A percentile compares a stretch with the other conserved stretches of the same genome.
Conservation (phyloP, 1,140 invertebrate genomes). For the Melipona quadrifasciata region DNA sequence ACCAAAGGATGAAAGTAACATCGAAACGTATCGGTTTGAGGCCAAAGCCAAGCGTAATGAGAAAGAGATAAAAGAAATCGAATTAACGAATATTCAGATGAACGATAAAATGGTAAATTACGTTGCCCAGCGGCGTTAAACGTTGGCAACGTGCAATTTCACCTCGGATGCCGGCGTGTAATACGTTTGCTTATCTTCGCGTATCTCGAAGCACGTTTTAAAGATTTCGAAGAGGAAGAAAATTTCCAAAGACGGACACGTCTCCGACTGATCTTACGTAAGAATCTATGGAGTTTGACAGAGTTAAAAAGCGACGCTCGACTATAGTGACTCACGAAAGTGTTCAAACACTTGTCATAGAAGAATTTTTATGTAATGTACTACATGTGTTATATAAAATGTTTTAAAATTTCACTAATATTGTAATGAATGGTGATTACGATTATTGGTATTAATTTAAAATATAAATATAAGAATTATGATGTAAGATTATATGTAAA, state of each 20-base stretch:
- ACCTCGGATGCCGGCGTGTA: not conserved
- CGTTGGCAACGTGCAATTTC: not conserved
- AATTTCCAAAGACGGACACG: not conserved
- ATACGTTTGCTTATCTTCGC: not conserved
- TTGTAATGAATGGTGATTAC: no score
- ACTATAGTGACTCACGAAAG: no score
- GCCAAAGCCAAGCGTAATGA: not conserved
- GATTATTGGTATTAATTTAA: no score
- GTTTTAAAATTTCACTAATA: no score
- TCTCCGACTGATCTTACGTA: slow-evolving; percentile 48
- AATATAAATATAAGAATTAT: no score
- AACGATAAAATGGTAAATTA: slow-evolving; percentile 14
- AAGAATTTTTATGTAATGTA: no score
- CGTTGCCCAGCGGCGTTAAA: not conserved
- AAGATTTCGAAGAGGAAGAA: slow-evolving; percentile 43
- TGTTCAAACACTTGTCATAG: no score
- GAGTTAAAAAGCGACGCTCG: not conserved
- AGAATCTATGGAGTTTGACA: slow-evolving; percentile 38
- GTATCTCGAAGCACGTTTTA: not conserved
- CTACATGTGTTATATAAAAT: no score
- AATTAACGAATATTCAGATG: not conserved
- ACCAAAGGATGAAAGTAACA: not conserved
- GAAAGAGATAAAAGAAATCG: not conserved
- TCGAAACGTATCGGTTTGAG: not conserved
- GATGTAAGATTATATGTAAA: no score